Evolutionary conservation across 2,113 vertebrate genomes (phyloP).

Genomic region (Paedocypris sp.): DNA sequence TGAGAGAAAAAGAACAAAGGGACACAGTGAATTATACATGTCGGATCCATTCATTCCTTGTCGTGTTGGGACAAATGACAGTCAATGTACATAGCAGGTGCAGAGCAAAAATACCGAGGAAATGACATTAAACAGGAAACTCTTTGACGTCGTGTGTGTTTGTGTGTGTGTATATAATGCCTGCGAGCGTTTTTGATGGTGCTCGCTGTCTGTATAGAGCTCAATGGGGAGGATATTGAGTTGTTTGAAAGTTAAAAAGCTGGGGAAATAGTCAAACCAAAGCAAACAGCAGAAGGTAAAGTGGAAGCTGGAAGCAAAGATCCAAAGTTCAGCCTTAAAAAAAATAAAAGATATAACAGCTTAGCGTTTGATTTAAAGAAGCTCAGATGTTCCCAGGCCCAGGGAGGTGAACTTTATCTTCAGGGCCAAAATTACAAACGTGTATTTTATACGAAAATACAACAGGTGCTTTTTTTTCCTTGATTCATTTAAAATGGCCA

Average conservation of each 20-base stretch:
- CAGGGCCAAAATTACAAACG: no score
- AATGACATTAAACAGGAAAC: constrained; percentile 13
- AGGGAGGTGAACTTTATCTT: no score
- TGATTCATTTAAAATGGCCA: no score
- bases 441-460: no score
- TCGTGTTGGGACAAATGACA: constrained; percentile 4
- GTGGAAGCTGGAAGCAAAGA: constrained; percentile 7
- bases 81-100: constrained; percentile 28
- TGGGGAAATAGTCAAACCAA: neutral
- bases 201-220: neutral
- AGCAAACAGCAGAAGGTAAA: constrained; percentile 21
- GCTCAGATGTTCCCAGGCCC: no score
- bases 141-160: constrained; percentile 1
- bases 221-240: constrained; percentile 11
- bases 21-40: neutral
- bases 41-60: constrained; percentile 3
- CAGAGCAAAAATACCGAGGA: constrained; percentile 14
- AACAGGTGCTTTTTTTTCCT: no score
- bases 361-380: no score
- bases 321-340: constrained; percentile 20
- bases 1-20: neutral
- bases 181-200: neutral
- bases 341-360: neutral
- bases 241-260: neutral
- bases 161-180: neutral